phyloP scores from a whole-genome alignment of 2,888 invertebrate genomes.

The Graphium colonna region DNA sequence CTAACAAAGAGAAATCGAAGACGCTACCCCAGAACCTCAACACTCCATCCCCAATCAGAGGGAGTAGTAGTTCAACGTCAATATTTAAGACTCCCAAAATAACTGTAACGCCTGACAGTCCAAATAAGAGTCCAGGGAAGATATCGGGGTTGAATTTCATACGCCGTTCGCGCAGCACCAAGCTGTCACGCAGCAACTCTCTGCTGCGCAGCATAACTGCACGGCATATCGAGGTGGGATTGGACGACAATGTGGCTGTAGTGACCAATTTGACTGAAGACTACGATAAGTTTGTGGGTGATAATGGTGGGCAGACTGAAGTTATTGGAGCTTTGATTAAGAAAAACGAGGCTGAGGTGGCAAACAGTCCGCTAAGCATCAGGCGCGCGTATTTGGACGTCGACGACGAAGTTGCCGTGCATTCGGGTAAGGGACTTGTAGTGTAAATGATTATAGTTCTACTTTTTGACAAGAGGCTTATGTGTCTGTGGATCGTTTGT shows the following conservation, averaged over 20 bases:
- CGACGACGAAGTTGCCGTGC: slow-evolving; percentile 85
- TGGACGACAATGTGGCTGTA: slow-evolving; percentile 56
- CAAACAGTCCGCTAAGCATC: slow-evolving; percentile 68
- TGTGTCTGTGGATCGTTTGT: not conserved
- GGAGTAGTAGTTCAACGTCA: slow-evolving; percentile 68
- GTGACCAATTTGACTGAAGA: slow-evolving; percentile 64
- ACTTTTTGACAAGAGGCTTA: not conserved
- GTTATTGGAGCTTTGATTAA: slow-evolving; percentile 70
- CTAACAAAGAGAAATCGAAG: slow-evolving; percentile 79
- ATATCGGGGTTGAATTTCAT: slow-evolving; percentile 81
- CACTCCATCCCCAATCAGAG: slow-evolving; percentile 67
- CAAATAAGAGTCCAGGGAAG: slow-evolving; percentile 77
- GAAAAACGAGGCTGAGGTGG: slow-evolving; percentile 64
- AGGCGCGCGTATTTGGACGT: slow-evolving; percentile 75
- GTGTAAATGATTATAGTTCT: not conserved
- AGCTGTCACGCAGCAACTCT: slow-evolving; percentile 84
- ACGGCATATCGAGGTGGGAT: slow-evolving; percentile 68
- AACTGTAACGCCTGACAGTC: slow-evolving; percentile 71
- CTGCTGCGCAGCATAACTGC: slow-evolving; percentile 79
- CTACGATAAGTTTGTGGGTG: slow-evolving; percentile 62
- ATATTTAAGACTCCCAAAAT: slow-evolving; percentile 69
- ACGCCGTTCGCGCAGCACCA: slow-evolving; percentile 86
- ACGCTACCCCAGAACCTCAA: slow-evolving; percentile 81
- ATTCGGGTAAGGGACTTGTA: slow-evolving; percentile 81
- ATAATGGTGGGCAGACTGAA: slow-evolving; percentile 65